Evolutionary conservation across 2,888 invertebrate species (phyloP).

Genomic region (Dasysyrphus tricinctus): DNA sequence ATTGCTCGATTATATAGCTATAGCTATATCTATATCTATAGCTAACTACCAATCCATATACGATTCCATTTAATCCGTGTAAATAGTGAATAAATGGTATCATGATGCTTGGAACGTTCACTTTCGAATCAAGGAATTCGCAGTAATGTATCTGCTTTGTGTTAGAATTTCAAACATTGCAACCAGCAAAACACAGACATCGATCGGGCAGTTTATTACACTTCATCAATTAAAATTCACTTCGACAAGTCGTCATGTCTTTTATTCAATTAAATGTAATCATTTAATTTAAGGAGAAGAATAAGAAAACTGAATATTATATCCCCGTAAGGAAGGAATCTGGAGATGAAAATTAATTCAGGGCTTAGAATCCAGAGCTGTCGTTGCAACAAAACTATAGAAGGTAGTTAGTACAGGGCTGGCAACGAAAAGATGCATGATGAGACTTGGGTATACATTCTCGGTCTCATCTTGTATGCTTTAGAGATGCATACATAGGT

Average conservation of each 20-base stretch:
- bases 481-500: too few species aligned
- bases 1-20: slow-evolving; percentile 40
- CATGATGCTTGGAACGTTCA: slow-evolving; percentile 46
- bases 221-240: slow-evolving; percentile 27
- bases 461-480: too few species aligned
- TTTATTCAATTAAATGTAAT: slow-evolving; percentile 41
- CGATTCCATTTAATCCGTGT: slow-evolving; percentile 20
- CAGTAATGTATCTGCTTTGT: slow-evolving; percentile 49
- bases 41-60: background rate
- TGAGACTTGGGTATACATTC: too few species aligned
- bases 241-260: slow-evolving; percentile 26
- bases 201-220: slow-evolving; percentile 9
- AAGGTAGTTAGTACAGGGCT: too few species aligned
- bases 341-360: background rate
- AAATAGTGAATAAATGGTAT: slow-evolving; percentile 39
- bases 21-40: background rate
- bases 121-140: slow-evolving; percentile 63
- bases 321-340: background rate
- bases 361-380: background rate
- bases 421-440: too few species aligned
- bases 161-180: slow-evolving; percentile 53
- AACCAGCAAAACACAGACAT: background rate
- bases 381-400: background rate
- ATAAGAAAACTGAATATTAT: background rate
- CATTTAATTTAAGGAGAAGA: slow-evolving; percentile 27